Evolutionary conservation across 2,797 vertebrate species (phyloP), one percentile per base, ranked within the genome.

Genomic region (Ctenochaetus hawaiiensis): DNA sequence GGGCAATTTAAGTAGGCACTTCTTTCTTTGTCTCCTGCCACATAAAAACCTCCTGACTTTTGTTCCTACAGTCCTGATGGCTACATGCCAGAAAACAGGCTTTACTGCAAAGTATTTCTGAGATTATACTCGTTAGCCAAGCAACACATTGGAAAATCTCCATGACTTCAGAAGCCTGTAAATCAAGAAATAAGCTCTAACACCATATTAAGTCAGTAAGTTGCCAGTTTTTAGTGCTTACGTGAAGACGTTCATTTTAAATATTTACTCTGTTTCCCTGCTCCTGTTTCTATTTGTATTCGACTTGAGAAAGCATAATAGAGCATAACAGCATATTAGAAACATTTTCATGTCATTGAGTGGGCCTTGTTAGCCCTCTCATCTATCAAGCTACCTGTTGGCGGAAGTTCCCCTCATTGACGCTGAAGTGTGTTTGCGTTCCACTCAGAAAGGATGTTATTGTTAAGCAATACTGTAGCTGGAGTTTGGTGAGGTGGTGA

Each of bases 401-500:
- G 34, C 34, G 45, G 20, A 66, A 37, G 52, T 34, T 1, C 53
- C 16, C 17, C 11, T 13, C 16, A 0, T 17, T 37, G 14, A 14
- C 62, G 62, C 78, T 56, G 69, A 73, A 87, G 70, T 67, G 70
- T 61, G 60, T 74, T 58, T 75, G 73, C 47, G 51, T 52, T 72
- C 62, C 67, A 52, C 51, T 67, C 52, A 63, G 78, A 61, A 78
- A 65, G 44, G 47, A 73, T 75, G 82, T 81, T 86, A 78, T 86
- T 87, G 80, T 85, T 74, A 57, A 74, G 80, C 3, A 47, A 82
- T 76, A 83, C 81, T 81, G 70, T 84, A 66, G 82, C 84, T 87
- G 61, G 71, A 84, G 85, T 87, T 48, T 76, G 78, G 41, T 57
- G 67, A 87, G 73, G 80, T 82, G 87, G 83, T 85, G 78, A 89